Evolutionary conservation across 2,888 invertebrate species (phyloP), one percentile per base, ranked within the genome.

Genomic region (Aleiodes leptofemur): DNA sequence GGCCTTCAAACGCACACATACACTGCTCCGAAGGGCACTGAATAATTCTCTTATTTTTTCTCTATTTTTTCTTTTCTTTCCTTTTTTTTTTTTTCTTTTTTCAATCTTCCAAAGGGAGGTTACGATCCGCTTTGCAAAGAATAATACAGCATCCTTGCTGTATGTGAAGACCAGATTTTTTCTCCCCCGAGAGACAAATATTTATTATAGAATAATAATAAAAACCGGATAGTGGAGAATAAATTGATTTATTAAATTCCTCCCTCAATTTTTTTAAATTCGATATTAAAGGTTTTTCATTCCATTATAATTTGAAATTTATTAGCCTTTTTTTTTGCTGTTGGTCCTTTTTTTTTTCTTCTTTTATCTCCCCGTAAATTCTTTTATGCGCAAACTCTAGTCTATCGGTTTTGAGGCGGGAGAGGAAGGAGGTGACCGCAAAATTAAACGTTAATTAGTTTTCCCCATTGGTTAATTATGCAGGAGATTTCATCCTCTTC

Each of bases 401-500:
- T 68, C 50, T 68, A 68, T 68, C n/a, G 51, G 68, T 68, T 51
- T 68, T 51, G 14, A 48, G 43, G 13, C 14, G 16, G 11, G 48
- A 23, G 55, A 51, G 74, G 51, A 64, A 69, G 70, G 70, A 77
- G 74, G 77, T 74, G 78, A 75, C 78, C 81, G 79, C 81, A 80
- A 81, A 68, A 81, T 80, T 74, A 77, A 77, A 78, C 73, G 77
- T 74, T 82, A 79, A 82, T 82, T 77, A 79, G 76, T 71, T 59
- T 51, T 11, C 51, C 50, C 50, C 48, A 64, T 64, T 71, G 71
- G 72, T 75, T 61, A 73, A 73, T 53, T 51, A 68, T 68, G 29
- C 50, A 68, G 34, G n/a, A 66, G 72, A 72, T 74, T 69, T 66
- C 11, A 68, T 68, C 31, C 68, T 31, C 14, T 31, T 9, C 14